Evolutionary conservation across 2,797 vertebrate species (phyloP).

Genomic region (Geotrypetes seraphini): DNA sequence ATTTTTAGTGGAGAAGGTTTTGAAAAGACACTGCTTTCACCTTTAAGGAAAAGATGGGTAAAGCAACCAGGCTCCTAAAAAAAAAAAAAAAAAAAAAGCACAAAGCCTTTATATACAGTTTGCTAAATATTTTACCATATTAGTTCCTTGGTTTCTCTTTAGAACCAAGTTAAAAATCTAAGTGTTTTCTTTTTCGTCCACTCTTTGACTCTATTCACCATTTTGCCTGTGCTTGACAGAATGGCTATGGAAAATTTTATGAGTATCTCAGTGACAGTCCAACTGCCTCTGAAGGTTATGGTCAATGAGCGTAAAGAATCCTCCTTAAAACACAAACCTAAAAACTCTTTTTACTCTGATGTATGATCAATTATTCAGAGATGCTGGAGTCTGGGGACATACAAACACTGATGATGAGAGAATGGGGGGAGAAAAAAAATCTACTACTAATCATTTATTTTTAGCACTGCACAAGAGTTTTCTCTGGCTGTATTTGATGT

Average conservation of each 20-base stretch:
- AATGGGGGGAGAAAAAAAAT: neutral
- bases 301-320: conserved; percentile 27
- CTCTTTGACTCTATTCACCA: neutral
- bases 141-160: conserved; percentile 3
- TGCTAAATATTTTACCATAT: conserved; percentile 15
- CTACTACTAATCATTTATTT: too few relatives aligned
- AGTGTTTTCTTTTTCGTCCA: neutral
- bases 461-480: too few relatives aligned
- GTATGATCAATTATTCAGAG: conserved; percentile 40
- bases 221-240: conserved; percentile 10
- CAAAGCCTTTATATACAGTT: too few relatives aligned
- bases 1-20: too few relatives aligned
- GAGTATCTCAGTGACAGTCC: neutral
- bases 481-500: too few relatives aligned
- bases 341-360: too few relatives aligned
- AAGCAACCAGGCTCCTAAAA: too few relatives aligned
- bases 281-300: conserved; percentile 18
- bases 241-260: neutral
- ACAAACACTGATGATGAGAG: conserved; percentile 15
- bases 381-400: conserved; percentile 32
- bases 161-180: neutral
- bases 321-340: too few relatives aligned
- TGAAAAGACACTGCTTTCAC: too few relatives aligned
- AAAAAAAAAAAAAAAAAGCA: too few relatives aligned
- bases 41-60: too few relatives aligned